Evolutionary conservation across 1,140 invertebrate species (phyloP), one percentile per base, ranked within the genome.

Genomic region (Laupala kohalensis): DNA sequence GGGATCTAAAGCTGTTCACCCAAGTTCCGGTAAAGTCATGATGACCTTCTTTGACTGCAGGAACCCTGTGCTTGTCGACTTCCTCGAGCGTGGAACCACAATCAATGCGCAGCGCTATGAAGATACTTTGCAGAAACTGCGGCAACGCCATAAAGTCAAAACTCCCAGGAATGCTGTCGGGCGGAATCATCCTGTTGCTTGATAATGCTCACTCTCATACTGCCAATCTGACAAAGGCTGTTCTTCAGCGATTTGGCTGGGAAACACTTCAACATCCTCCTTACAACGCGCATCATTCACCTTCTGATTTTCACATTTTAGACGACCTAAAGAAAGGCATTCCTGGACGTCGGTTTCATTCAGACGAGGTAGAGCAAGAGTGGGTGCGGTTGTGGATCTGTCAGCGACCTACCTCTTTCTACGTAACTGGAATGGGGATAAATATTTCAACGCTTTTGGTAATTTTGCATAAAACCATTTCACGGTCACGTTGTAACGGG

Each of bases 61-160:
- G 67, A 25, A 6, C 67, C 19, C 67, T 25, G 6, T 68, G 67
- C 67, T 70, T 63, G 69, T 53, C 28, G 25, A 72, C 64, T 67
- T 29, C 29, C 29, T 37, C 28, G 66, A 72, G 62, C 53, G 28
- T 71, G 64, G 30, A n/a, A 67, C 25, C 26, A 66, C n/a, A 68
- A 70, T 37, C 6, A 25, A 68, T 68, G 67, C 25, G 6, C 9
- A 68, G 67, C 28, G 28, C 67, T 68, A 26, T 25, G 67, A 30
- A 68, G 67, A 68, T 23, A 68, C 67, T 68, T 68, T 13, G 25
- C 67, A 68, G 67, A 68, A 64, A 68, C 64, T 64, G 64, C 6
- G 64, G n/a, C n/a, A n/a, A n/a, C n/a, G n/a, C n/a, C 64, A 23
- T 64, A 64, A 68, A 68, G 67, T 25, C 67, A 28, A 68, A 68